Evolutionary conservation across 2,113 vertebrate species (phyloP).

Genomic region (Sphyrna mokarran): DNA sequence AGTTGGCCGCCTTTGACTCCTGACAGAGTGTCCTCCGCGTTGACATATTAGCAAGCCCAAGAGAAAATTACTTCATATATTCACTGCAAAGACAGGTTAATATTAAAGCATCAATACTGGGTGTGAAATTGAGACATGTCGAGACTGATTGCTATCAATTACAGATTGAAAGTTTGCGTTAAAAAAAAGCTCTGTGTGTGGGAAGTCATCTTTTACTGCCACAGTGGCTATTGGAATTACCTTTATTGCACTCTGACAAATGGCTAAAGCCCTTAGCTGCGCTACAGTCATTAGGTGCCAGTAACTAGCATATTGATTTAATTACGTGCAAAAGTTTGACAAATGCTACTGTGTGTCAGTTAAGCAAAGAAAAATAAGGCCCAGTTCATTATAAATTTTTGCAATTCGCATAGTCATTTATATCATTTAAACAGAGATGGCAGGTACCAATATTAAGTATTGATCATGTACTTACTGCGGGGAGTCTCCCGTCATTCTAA

Average conservation of each 20-base stretch:
- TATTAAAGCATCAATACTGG: constrained; percentile 37
- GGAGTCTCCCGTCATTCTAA: constrained; percentile 31
- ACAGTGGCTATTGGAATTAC: constrained; percentile 33
- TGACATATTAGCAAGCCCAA: constrained; percentile 26
- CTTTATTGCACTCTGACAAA: constrained; percentile 30
- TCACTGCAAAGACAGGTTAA: constrained; percentile 36
- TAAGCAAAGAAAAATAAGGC: constrained; percentile 37
- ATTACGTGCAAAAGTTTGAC: constrained; percentile 34
- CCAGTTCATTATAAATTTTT: constrained; percentile 33
- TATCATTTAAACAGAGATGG: constrained; percentile 33
- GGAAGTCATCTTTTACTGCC: constrained; percentile 35
- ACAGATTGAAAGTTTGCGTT: constrained; percentile 28
- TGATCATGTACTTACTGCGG: constrained; percentile 8
- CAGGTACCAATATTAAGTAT: constrained; percentile 37
- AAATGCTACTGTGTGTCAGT: constrained; percentile 35
- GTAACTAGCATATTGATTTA: constrained; percentile 38
- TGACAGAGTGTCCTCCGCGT: neutral
- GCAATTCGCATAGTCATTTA: constrained; percentile 32
- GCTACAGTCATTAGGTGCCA: constrained; percentile 29
- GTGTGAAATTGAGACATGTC: constrained; percentile 37
- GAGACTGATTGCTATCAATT: constrained; percentile 38
- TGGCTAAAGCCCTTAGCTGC: constrained; percentile 29
- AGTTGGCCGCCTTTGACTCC: neutral
- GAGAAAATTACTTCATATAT: constrained; percentile 38
- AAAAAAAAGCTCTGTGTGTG: constrained; percentile 29